Evolutionary conservation across 2,797 vertebrate species (phyloP).

Genomic region (Ataeniobius toweri): DNA sequence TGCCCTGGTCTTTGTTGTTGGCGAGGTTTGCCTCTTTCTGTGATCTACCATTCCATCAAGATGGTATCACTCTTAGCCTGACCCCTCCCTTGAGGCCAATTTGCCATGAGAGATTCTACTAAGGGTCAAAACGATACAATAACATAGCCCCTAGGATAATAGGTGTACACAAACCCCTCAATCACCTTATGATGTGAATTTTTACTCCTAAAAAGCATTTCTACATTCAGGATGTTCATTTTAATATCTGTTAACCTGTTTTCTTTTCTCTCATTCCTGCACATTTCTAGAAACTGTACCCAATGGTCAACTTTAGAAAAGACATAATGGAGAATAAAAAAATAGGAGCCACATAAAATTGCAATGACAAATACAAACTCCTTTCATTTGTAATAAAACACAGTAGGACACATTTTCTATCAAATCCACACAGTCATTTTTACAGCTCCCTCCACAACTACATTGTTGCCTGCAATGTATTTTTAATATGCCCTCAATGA

Average conservation of each 20-base stretch:
- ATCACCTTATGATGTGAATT: neutral
- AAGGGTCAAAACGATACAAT: neutral
- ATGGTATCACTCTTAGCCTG: neutral
- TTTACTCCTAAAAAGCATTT: neutral
- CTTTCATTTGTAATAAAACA: slow-evolving; percentile 12
- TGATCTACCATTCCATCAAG: neutral
- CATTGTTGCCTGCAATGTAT: slow-evolving; percentile 66
- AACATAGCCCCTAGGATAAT: neutral
- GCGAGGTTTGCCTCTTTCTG: neutral
- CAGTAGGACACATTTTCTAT: slow-evolving; percentile 33
- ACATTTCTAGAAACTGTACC: slow-evolving; percentile 10
- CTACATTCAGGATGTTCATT: neutral
- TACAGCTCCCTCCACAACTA: slow-evolving; percentile 22
- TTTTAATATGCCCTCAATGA: slow-evolving; percentile 71
- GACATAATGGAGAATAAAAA: neutral
- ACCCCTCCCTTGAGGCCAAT: neutral
- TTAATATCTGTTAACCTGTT: neutral
- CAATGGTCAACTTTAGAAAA: slow-evolving; percentile 21
- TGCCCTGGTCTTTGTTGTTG: neutral
- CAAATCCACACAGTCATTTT: slow-evolving; percentile 26
- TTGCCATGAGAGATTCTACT: neutral
- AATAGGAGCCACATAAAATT: slow-evolving; percentile 4
- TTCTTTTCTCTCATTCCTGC: neutral
- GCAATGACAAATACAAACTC: neutral
- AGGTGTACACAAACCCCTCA: neutral